phyloP scores from a whole-genome alignment of 2,797 vertebrate genomes.

The Phoebastria nigripes region DNA sequence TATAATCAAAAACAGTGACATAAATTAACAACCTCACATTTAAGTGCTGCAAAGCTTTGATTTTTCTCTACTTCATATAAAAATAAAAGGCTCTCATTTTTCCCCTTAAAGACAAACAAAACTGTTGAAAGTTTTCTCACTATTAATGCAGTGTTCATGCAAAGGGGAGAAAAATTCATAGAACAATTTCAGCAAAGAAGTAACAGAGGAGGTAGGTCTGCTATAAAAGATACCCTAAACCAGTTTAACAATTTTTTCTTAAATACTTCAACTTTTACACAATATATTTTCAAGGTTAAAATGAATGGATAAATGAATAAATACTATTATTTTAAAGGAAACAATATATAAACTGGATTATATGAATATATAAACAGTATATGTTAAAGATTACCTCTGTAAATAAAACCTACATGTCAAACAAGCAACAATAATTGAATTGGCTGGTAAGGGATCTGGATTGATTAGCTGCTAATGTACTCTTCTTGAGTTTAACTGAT shows the following conservation, averaged over 20 bases:
- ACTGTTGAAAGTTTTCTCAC: neutral
- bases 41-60: neutral
- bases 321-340: neutral
- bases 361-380: neutral
- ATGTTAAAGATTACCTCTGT: neutral
- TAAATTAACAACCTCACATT: neutral
- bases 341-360: neutral
- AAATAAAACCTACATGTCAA: slow-evolving; percentile 8
- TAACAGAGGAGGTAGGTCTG: neutral
- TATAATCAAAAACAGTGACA: neutral
- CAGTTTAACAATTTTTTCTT: neutral
- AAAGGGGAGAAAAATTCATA: neutral
- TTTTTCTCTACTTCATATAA: neutral
- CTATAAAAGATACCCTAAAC: neutral
- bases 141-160: neutral
- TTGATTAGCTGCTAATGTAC: slow-evolving; percentile 72
- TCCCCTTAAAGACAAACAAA: neutral
- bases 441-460: slow-evolving; percentile 35
- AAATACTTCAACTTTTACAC: neutral
- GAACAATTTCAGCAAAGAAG: neutral
- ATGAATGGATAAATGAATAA: neutral
- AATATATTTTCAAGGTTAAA: neutral
- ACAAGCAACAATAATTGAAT: neutral
- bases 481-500: slow-evolving; percentile 73
- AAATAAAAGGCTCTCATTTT: neutral